phyloP scores from a whole-genome alignment of 2,797 vertebrate genomes.

The Lutjanus campechanus region DNA sequence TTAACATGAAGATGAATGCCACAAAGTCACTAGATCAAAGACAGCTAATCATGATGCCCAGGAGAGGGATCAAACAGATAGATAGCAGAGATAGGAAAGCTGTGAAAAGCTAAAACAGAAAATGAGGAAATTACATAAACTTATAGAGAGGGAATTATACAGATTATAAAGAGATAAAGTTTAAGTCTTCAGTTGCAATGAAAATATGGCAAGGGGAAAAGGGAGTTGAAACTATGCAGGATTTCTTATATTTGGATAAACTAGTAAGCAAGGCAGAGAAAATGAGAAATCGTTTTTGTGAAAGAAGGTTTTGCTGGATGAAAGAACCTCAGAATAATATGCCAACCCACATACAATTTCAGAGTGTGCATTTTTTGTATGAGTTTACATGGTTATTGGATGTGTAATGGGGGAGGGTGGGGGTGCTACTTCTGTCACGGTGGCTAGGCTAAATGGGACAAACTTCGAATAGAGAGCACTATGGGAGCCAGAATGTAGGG shows the following conservation, averaged over 20 bases:
- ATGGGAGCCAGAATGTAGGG: slow-evolving; percentile 74
- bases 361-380: slow-evolving; percentile 55
- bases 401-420: slow-evolving; percentile 46
- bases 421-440: slow-evolving; percentile 65
- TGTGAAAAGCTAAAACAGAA: slow-evolving; percentile 48
- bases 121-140: slow-evolving; percentile 35
- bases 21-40: slow-evolving; percentile 71
- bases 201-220: slow-evolving; percentile 36
- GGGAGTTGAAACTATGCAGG: slow-evolving; percentile 23
- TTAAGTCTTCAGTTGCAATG: slow-evolving; percentile 26
- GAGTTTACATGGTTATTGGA: slow-evolving; percentile 67
- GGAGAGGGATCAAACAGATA: slow-evolving; percentile 58
- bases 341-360: slow-evolving; percentile 53
- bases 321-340: slow-evolving; percentile 55
- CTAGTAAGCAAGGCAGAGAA: slow-evolving; percentile 31
- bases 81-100: slow-evolving; percentile 45
- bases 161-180: slow-evolving; percentile 40
- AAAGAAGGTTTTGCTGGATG: slow-evolving; percentile 42
- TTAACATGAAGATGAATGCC: slow-evolving; percentile 78
- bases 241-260: slow-evolving; percentile 42
- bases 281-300: slow-evolving; percentile 45
- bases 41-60: slow-evolving; percentile 63
- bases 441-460: slow-evolving; percentile 83
- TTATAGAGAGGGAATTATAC: slow-evolving; percentile 34
- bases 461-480: slow-evolving; percentile 80